Evolutionary conservation across 2,888 invertebrate genomes (phyloP).

Genomic region (Caenorhabditis sinica): DNA sequence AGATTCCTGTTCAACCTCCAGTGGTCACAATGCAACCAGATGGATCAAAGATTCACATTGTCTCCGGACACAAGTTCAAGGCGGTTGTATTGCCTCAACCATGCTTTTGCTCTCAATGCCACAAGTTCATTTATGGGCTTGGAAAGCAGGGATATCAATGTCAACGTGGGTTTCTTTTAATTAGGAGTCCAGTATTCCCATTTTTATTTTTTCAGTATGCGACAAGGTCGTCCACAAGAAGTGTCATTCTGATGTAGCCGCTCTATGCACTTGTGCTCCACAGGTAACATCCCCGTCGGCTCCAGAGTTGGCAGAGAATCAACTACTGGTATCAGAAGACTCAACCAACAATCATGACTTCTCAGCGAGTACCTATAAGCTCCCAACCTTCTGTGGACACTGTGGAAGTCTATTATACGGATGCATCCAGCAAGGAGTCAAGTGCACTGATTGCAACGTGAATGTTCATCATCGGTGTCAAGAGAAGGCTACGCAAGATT

Average conservation of each 20-base stretch:
- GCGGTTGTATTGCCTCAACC: constrained; percentile 36
- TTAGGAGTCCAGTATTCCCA: not conserved
- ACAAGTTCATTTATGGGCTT: constrained; percentile 48
- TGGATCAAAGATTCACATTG: constrained; percentile 35
- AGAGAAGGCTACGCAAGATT: constrained; percentile 43
- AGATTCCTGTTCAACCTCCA: constrained; percentile 3
- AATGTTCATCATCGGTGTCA: constrained; percentile 55
- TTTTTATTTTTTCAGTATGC: constrained; percentile 34
- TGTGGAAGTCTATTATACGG: constrained; percentile 55
- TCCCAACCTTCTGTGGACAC: constrained; percentile 54
- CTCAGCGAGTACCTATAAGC: constrained; percentile 26
- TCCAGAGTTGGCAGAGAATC: not conserved
- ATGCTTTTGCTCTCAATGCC: constrained; percentile 42
- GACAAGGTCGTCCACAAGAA: constrained; percentile 52
- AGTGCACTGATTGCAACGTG: constrained; percentile 36
- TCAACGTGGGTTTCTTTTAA: constrained; percentile 29
- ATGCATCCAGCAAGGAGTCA: constrained; percentile 32
- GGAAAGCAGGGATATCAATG: constrained; percentile 62
- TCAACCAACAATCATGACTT: constrained; percentile 35
- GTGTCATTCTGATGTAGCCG: constrained; percentile 24
- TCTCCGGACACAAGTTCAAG: constrained; percentile 57
- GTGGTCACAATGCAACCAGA: constrained; percentile 31
- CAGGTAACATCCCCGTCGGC: constrained; percentile 1
- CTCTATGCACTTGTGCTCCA: constrained; percentile 44
- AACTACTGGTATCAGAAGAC: constrained; percentile 14